Conservation (phyloP, 1,140 invertebrate species). For the Penaeus vannamei region DNA sequence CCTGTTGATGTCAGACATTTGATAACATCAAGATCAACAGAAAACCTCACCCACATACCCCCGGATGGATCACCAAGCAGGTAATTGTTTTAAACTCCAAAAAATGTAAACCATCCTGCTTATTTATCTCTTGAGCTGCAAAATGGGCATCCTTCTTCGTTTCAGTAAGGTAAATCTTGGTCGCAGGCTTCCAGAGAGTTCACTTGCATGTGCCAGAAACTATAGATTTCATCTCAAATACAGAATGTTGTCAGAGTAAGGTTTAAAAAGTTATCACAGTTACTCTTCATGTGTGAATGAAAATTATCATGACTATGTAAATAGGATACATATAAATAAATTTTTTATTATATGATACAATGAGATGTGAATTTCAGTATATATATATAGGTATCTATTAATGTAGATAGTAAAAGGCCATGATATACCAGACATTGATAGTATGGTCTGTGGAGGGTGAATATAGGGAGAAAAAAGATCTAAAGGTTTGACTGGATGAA, state of each 20-base stretch:
- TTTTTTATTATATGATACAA: not conserved
- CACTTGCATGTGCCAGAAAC: no score
- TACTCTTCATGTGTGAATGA: not conserved
- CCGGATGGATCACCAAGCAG: constrained; percentile 69
- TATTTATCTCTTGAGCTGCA: no score
- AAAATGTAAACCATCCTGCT: no score
- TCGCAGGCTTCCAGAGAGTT: no score
- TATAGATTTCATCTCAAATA: no score
- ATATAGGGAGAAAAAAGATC: no score
- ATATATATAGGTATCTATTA: no score
- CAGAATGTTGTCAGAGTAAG: not conserved
- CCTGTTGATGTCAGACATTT: constrained; percentile 75
- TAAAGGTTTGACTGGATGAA: no score
- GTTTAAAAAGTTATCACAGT: not conserved
- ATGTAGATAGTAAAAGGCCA: no score
- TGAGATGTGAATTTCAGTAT: not conserved
- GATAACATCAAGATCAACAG: constrained; percentile 74
- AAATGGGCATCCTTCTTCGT: not conserved
- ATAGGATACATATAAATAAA: not conserved
- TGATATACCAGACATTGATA: no score
- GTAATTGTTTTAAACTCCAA: constrained; percentile 44
- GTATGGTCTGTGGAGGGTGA: no score
- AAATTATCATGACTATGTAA: not conserved
- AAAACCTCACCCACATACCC: constrained; percentile 72
- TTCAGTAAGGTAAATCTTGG: not conserved